A percentile compares a stretch with the other conserved stretches of the same genome.
Conservation (phyloP, 2,888 invertebrate species). For the Thysanoteuthis rhombus region DNA sequence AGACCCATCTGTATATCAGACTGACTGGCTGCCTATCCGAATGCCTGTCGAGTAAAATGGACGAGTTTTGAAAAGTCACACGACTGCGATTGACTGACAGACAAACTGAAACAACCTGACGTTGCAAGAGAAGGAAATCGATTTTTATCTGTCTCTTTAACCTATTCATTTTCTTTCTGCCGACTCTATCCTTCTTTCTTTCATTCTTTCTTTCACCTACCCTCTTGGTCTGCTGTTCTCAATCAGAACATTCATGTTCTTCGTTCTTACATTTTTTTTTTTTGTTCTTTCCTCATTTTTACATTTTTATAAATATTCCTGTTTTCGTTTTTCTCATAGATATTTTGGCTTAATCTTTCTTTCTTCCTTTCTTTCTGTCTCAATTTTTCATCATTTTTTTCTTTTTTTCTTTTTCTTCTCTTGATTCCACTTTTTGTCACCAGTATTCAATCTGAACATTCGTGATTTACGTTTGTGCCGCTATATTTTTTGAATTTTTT, state of each 20-base stretch:
- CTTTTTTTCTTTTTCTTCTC: not conserved
- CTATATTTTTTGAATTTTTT: no score
- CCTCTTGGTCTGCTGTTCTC: no score
- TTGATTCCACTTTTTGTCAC: not conserved
- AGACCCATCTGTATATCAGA: not conserved
- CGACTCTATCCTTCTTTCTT: not conserved
- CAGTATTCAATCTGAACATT: no score
- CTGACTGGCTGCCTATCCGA: not conserved
- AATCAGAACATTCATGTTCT: no score
- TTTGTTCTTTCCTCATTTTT: no score
- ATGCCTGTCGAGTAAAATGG: not conserved
- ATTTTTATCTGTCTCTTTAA: not conserved
- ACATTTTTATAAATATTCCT: no score
- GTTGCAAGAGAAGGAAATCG: not conserved
- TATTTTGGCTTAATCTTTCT: no score
- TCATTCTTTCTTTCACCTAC: no score
- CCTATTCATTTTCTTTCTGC: not conserved
- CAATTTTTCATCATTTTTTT: not conserved
- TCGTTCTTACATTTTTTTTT: no score
- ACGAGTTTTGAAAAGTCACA: slow-evolving; percentile 12
- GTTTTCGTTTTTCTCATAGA: not conserved
- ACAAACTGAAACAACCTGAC: slow-evolving; percentile 12
- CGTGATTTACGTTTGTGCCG: no score
- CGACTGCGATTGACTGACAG: not conserved
- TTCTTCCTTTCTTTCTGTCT: no score